Evolutionary conservation across 2,113 vertebrate genomes (phyloP).

Genomic region (Ahaetulla prasina): DNA sequence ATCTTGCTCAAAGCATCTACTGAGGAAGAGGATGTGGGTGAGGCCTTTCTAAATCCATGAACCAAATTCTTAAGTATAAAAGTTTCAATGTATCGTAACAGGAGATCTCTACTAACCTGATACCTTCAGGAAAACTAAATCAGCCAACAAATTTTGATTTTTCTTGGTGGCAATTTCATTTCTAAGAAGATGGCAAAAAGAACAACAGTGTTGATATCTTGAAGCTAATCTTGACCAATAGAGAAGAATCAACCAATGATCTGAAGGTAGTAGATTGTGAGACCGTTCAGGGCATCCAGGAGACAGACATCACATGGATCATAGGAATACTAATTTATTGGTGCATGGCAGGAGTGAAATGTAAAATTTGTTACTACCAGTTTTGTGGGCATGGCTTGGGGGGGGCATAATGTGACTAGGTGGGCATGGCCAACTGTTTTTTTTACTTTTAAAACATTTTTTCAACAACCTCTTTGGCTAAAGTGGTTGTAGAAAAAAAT

Average conservation of each 20-base stretch:
- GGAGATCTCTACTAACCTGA: neutral
- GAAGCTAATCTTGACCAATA: neutral
- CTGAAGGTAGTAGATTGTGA: neutral
- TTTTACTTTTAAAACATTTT: too few species aligned
- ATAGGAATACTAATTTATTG: neutral
- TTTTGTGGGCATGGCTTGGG: too few species aligned
- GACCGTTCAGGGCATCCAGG: neutral
- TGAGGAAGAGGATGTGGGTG: neutral
- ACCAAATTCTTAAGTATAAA: neutral
- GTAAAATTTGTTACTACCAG: too few species aligned
- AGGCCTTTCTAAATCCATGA: neutral
- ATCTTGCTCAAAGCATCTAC: neutral
- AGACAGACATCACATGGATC: neutral
- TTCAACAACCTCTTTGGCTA: too few species aligned
- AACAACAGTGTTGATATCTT: neutral
- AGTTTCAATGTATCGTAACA: neutral
- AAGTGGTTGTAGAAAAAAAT: too few species aligned
- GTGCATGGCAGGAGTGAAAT: too few species aligned
- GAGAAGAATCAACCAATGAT: neutral
- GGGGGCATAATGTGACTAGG: too few species aligned
- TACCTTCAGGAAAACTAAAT: neutral
- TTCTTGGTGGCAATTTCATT: neutral
- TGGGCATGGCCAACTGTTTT: too few species aligned
- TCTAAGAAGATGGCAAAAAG: neutral
- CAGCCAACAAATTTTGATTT: neutral